Percentiles rank a stretch among this genome's conserved stretches.
Conservation (phyloP, 2,888 invertebrate species). For the Pristionchus japonicus region DNA sequence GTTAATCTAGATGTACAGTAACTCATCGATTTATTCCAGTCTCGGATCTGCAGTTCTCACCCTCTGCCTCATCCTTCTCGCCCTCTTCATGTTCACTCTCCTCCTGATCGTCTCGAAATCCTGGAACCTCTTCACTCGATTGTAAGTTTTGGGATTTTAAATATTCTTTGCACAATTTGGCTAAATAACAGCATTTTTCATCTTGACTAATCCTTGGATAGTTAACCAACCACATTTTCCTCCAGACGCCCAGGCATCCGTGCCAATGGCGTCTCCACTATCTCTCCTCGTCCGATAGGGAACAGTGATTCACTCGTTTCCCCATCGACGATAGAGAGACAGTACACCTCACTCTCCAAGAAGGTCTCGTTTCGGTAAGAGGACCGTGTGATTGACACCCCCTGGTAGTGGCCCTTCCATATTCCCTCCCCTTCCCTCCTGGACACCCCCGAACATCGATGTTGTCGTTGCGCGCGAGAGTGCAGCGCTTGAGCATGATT, state of each 20-base stretch:
- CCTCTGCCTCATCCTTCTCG: constrained; percentile 65
- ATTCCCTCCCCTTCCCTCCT: not conserved
- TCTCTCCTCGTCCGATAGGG: constrained; percentile 2
- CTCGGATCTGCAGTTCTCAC: constrained; percentile 64
- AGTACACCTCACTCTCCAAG: constrained; percentile 18
- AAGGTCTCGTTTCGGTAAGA: constrained; percentile 45
- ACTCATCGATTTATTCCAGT: constrained; percentile 55
- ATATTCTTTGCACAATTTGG: too few relatives aligned
- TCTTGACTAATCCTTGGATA: too few relatives aligned
- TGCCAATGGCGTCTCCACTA: not conserved
- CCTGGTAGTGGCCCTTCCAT: too few relatives aligned
- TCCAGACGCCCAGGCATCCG: not conserved
- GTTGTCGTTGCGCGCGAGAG: not conserved
- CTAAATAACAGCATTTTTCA: too few relatives aligned
- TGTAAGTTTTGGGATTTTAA: constrained; percentile 58
- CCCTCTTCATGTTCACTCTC: constrained; percentile 67
- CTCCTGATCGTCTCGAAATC: constrained; percentile 71
- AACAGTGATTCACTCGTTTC: not conserved
- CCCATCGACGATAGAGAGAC: constrained; percentile 2
- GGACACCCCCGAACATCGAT: not conserved
- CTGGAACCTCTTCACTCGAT: constrained; percentile 70
- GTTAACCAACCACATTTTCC: not conserved
- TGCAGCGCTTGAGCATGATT: not conserved
- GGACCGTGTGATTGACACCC: not conserved
- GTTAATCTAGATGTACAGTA: too few relatives aligned